Base-by-base conservation (phyloP, 2,888 invertebrate genomes). In the Plagiodera versicolora region DNA sequence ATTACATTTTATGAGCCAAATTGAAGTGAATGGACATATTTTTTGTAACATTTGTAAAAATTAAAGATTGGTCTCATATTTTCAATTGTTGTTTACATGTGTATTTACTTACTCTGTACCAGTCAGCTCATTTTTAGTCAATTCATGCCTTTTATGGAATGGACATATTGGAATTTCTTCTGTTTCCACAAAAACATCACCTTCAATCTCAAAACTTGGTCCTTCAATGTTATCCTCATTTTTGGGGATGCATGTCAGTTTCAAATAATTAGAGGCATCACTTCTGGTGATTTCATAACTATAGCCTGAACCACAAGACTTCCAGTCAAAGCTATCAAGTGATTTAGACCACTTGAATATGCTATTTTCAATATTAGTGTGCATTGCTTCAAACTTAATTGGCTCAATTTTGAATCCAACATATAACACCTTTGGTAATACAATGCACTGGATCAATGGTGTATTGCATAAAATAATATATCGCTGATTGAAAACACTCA, bases 361-460 rank as follows among this genome's bases (percentile, higher is more conserved):
- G 65, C 86, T 86, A 47, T 84, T 78, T 0, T 82, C 73, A 52
- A 81, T 82, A 44, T 85, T 81, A 0, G 86, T 83, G 79, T 87
- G 87, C 60, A 86, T 81, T 0, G 86, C 74, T 64, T 88, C 85
- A 54, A 92, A 83, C 75, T 88, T 86, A 32, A 81, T 80, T 0
- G 94, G 92, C 78, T 90, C 90, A 0, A 89, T 83, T 9, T 87
- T 86, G 80, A 88, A 94, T 0, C 88, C 89, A 3, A 86, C 87
- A 79, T 94, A 81, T 16, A 93, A 86, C 61, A 84, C 84, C 32
- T 83, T 81, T 0, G 94, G 91, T 32, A 95, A 79, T 45, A 80
- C 78, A 1, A 94, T 68, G 58, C 77, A 81, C 3, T 81, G 75
- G 10, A 94, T 81, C 83, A 86, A 87, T 0, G 95, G 95, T 17